Percentiles rank a stretch among this genome's conserved stretches.
These are phyloP conservation scores for Lithophane socia DNA, from an alignment of 2,888 invertebrate genomes.

Conservation along the genomic window DNA sequence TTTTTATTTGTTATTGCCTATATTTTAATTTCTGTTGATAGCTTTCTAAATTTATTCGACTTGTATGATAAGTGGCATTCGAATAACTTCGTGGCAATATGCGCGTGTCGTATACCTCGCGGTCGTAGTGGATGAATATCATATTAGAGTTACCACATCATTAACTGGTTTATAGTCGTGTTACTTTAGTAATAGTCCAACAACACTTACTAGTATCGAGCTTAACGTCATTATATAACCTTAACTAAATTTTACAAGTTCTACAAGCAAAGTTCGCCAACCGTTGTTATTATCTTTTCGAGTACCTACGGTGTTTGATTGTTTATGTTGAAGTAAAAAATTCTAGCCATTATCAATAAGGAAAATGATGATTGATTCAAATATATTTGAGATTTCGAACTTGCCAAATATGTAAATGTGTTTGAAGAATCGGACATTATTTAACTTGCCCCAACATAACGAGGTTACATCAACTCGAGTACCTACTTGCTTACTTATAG, in stretches of 20 bases:
- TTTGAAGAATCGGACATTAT: constrained; percentile 78
- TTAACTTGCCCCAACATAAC: constrained; percentile 82
- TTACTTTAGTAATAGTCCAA: constrained; percentile 67
- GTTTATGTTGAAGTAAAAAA: constrained; percentile 41
- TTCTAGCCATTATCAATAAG: constrained; percentile 49
- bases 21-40: constrained; percentile 75
- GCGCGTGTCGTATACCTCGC: constrained; percentile 69
- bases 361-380: constrained; percentile 65
- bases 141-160: constrained; percentile 80
- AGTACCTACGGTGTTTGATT: constrained; percentile 35
- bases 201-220: constrained; percentile 54
- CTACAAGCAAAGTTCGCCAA: constrained; percentile 25
- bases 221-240: constrained; percentile 53
- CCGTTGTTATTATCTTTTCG: constrained; percentile 23
- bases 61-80: constrained; percentile 77
- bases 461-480: constrained; percentile 86
- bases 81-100: constrained; percentile 73
- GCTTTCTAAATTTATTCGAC: constrained; percentile 80
- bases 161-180: constrained; percentile 80
- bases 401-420: constrained; percentile 71
- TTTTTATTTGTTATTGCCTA: constrained; percentile 72
- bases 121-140: constrained; percentile 73
- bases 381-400: constrained; percentile 61
- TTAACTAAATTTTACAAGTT: constrained; percentile 36
- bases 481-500: constrained; percentile 81